These are phyloP conservation scores for Sylvia atricapilla DNA, from an alignment of 2,113 vertebrate species.

Conservation along the genomic window DNA sequence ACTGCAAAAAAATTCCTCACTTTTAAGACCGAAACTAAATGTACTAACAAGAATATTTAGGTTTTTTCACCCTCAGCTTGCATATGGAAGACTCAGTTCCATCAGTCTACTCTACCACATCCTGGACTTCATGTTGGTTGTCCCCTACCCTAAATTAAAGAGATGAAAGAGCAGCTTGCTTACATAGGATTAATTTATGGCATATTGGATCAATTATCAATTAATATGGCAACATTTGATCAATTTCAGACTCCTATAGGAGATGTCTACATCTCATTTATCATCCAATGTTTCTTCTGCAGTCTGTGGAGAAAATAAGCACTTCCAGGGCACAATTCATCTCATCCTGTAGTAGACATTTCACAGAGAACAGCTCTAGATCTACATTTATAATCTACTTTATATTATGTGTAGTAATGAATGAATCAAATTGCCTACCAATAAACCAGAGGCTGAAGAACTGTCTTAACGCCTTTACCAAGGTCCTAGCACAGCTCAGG, in stretches of 20 bases:
- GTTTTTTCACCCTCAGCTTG: background rate
- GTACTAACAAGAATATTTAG: background rate
- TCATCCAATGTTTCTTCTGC: background rate
- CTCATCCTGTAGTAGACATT: background rate
- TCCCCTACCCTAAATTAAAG: background rate
- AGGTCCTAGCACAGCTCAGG: background rate
- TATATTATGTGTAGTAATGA: background rate
- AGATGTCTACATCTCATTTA: background rate
- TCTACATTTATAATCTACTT: background rate
- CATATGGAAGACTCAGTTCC: background rate
- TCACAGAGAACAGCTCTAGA: background rate
- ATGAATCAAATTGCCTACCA: background rate
- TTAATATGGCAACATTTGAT: background rate
- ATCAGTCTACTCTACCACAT: background rate
- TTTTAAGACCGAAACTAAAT: background rate
- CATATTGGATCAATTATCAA: background rate
- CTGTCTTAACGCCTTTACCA: background rate
- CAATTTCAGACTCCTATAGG: background rate
- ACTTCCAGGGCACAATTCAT: background rate
- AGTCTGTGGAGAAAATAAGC: background rate
- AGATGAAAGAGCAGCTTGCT: background rate
- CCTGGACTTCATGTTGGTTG: background rate
- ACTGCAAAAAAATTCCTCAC: background rate
- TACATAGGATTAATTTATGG: background rate
- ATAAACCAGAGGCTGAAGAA: accelerated